Base-by-base conservation (phyloP, 2,888 invertebrate species). In the Phalera bucephala region DNA sequence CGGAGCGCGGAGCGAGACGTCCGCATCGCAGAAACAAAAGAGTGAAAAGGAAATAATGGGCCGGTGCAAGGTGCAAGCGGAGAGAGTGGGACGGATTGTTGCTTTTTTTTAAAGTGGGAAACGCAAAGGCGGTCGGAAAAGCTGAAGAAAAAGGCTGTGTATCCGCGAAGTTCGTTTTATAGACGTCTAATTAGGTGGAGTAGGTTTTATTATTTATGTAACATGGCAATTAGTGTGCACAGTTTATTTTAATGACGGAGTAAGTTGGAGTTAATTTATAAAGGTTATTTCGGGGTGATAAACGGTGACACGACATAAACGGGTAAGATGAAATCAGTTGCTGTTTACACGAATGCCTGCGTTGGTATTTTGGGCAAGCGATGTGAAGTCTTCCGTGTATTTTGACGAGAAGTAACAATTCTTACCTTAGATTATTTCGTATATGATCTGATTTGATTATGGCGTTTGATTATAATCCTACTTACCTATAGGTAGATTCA, bases 1-100 rank as follows among this genome's bases (percentile, higher is more conserved):
- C 87, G 88, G 88, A 80, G 88, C 83, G 64, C 73, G 52, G 75
- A 78, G 77, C 83, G 84, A 76, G 86, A 82, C 78, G 81, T 80
- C 83, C 78, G 79, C 87, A 76, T 70, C 59, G 75, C 72, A 70
- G 77, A 76, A 84, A 83, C 87, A 84, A 80, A 85, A 80, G 87
- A 86, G 87, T 61, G 87, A 83, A 83, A 86, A 73, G 86, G 87
- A 84, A 77, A 78, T 81, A 85, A 80, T 76, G 67, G 71, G 61
- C 66, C 62, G 72, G 77, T 86, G 89, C 88, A 86, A 77, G 66
- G 73, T 85, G 87, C 86, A 83, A 59, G 69, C 57, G 55, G 74
- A 39, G 64, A 64, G 81, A 80, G 69, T 51, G 73, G 68, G 82
- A 80, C 53, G 72, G 76, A 54, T 63, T 59, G 59, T n/a, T 56